Conservation (phyloP, 2,888 invertebrate species). For the Leucoma salicis region DNA sequence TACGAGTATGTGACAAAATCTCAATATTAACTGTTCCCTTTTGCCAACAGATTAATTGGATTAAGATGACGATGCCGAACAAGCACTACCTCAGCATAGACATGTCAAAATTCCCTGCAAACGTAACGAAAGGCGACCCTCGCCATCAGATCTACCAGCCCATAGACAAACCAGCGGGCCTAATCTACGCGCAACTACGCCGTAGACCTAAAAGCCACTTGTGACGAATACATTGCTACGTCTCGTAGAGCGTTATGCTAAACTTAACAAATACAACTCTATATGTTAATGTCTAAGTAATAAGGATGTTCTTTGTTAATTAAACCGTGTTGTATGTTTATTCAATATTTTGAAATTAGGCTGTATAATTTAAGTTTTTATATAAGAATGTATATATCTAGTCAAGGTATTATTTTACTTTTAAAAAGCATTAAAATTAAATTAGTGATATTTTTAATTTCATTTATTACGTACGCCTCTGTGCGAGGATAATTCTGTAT, state of each 20-base stretch:
- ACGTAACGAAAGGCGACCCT: constrained; percentile 84
- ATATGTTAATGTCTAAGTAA: too few relatives aligned
- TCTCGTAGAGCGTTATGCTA: constrained; percentile 39
- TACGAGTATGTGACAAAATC: too few relatives aligned
- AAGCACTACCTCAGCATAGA: constrained; percentile 91
- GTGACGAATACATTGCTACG: constrained; percentile 71
- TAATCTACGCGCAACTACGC: constrained; percentile 87
- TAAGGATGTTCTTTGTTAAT: too few relatives aligned
- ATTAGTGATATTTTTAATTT: too few relatives aligned
- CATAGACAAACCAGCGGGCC: constrained; percentile 89
- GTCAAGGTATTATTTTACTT: constrained; percentile 26
- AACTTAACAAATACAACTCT: too few relatives aligned
- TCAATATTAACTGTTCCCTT: too few relatives aligned
- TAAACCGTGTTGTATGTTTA: too few relatives aligned
- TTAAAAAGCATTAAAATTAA: too few relatives aligned
- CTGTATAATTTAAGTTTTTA: too few relatives aligned
- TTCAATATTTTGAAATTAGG: too few relatives aligned
- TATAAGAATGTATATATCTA: constrained; percentile 39
- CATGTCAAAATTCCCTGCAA: constrained; percentile 86
- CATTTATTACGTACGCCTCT: too few relatives aligned
- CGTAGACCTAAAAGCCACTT: constrained; percentile 81
- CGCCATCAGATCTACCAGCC: constrained; percentile 87
- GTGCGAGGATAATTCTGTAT: too few relatives aligned
- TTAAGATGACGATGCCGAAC: constrained; percentile 91
- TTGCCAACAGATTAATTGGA: constrained; percentile 83